Base-by-base conservation (phyloP, 2,797 vertebrate species). In the Silurus lanzhouensis region DNA sequence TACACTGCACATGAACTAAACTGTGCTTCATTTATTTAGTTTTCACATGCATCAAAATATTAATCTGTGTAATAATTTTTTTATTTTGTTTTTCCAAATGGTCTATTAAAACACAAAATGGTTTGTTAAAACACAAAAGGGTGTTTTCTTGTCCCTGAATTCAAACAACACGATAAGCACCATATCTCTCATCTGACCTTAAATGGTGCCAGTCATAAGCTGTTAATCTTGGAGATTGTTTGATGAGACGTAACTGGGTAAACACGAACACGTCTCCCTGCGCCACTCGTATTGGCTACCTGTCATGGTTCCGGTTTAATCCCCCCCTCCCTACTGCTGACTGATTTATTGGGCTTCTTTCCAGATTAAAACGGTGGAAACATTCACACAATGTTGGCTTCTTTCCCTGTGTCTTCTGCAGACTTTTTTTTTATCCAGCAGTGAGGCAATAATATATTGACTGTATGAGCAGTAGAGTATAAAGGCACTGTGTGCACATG, bases 211-310 rank as follows among this genome's bases (percentile, higher is more conserved):
- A 83, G 87, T 84, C 27, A 14, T 81, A 86, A 84, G 63, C 67
- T 46, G 70, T 81, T 64, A 48, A 83, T 84, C 76, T 44, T 57
- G 66, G 84, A 82, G 86, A 87, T 87, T 82, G 79, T 84, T 89
- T 64, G 57, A 61, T 84, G 71, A 84, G 79, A 76, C 86, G 67
- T 31, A 58, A 81, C 79, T 13, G 44, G 82, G 82, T 81, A 83
- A 88, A 88, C 77, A 63, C 22, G 58, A 12, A 15, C 60, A 63
- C 31, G n/a, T 14, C 58, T 68, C 48, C 58, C 17, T 77, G 57
- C 20, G 13, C 66, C 85, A 52, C 60, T 80, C 57, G 19, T 75
- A 58, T 68, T 70, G 31, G 57, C 44, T 78, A 70, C 72, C 85
- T 79, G 55, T 86, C 83, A n/a, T 72, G 31, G 19, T n/a, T 64